These are phyloP conservation scores for Trichogramma dendrolimi DNA, from an alignment of 2,888 invertebrate genomes.

Conservation along the genomic window DNA sequence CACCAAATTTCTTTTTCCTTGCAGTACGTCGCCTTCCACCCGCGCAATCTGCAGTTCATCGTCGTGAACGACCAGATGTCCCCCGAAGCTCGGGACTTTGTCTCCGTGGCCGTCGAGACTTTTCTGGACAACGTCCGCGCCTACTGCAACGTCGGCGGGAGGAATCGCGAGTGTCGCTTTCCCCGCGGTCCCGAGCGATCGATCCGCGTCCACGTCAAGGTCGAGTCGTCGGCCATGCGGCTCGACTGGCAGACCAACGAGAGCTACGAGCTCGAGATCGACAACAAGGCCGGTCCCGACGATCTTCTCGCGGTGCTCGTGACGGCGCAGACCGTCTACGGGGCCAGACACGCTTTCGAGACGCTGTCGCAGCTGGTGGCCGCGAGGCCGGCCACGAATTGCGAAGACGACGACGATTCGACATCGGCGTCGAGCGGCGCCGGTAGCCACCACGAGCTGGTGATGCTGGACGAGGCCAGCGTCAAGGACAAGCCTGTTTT, in stretches of 20 bases:
- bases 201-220: slow-evolving; percentile 58
- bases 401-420: slow-evolving; percentile 40
- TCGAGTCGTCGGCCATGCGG: slow-evolving; percentile 53
- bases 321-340: slow-evolving; percentile 63
- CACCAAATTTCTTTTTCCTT: neutral
- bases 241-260: slow-evolving; percentile 69
- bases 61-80: slow-evolving; percentile 27
- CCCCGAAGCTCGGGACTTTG: slow-evolving; percentile 52
- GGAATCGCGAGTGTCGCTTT: too few species aligned
- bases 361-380: slow-evolving; percentile 68
- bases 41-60: slow-evolving; percentile 16
- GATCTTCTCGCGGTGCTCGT: slow-evolving; percentile 55
- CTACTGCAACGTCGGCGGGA: slow-evolving; percentile 52
- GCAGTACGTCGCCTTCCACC: slow-evolving; percentile 18
- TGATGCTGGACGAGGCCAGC: slow-evolving; percentile 60
- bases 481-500: slow-evolving; percentile 78
- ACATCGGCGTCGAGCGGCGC: slow-evolving; percentile 41
- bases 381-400: slow-evolving; percentile 33
- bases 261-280: slow-evolving; percentile 61
- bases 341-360: slow-evolving; percentile 73
- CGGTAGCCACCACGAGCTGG: slow-evolving; percentile 51
- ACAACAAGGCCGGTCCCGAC: neutral
- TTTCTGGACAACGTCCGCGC: slow-evolving; percentile 58
- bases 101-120: slow-evolving; percentile 58
- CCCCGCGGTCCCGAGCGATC: slow-evolving; percentile 51